Percentiles rank a stretch among this genome's conserved stretches.
These are phyloP conservation scores for Rhinoderma darwinii DNA, from an alignment of 2,113 vertebrate genomes.

Conservation along the genomic window DNA sequence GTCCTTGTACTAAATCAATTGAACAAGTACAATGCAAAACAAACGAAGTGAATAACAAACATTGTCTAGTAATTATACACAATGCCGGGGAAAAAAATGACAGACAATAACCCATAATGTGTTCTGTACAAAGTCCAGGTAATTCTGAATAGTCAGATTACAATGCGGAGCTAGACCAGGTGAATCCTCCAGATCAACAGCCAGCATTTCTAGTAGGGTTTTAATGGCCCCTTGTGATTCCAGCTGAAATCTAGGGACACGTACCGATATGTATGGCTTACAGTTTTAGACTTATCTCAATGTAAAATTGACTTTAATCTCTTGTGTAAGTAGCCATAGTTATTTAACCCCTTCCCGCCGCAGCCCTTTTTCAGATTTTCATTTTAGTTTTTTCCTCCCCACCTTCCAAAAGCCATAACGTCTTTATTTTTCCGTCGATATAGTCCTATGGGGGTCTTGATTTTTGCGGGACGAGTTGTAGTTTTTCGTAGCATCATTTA, in stretches of 20 bases:
- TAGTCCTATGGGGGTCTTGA: too few relatives aligned
- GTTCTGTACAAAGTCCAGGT: slow-evolving; percentile 16
- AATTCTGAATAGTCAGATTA: neutral
- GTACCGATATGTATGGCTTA: neutral
- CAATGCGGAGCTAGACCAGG: neutral
- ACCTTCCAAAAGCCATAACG: too few relatives aligned
- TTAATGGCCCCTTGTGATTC: neutral
- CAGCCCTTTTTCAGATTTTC: too few relatives aligned
- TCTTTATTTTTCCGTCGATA: too few relatives aligned
- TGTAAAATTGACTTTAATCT: neutral
- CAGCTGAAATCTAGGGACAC: neutral
- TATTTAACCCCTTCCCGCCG: too few relatives aligned
- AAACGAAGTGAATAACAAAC: slow-evolving; percentile 56
- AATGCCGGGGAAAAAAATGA: neutral
- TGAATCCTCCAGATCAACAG: neutral
- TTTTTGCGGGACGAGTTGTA: too few relatives aligned
- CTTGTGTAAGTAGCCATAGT: neutral
- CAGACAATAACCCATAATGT: slow-evolving; percentile 12
- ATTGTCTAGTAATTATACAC: slow-evolving; percentile 40
- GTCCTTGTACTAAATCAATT: slow-evolving; percentile 48
- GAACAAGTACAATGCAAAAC: slow-evolving; percentile 48
- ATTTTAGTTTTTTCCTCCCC: too few relatives aligned
- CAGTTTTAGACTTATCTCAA: neutral
- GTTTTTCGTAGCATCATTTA: too few relatives aligned
- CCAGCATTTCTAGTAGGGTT: neutral